phyloP scores from a whole-genome alignment of 2,797 vertebrate genomes.

The Microctenopoma lineatum region DNA sequence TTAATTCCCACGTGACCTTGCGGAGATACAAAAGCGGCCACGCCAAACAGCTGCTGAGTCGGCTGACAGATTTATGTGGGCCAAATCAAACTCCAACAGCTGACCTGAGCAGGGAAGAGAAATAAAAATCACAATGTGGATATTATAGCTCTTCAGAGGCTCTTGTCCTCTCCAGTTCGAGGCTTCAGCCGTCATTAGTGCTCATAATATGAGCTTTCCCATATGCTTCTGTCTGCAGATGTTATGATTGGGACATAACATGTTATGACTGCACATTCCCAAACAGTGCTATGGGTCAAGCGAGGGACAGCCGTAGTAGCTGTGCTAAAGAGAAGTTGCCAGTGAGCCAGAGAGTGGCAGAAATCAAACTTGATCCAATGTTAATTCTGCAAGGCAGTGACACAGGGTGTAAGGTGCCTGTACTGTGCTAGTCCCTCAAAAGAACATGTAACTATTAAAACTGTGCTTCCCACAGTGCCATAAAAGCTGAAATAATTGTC shows the following conservation, averaged over 20 bases:
- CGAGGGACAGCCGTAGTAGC: constrained; percentile 53
- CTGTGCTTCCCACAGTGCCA: neutral
- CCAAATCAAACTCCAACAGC: constrained; percentile 76
- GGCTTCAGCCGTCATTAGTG: constrained; percentile 71
- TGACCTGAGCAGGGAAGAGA: constrained; percentile 63
- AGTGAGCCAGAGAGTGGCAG: constrained; percentile 21
- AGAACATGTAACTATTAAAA: neutral
- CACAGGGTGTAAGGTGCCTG: constrained; percentile 2
- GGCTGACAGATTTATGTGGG: constrained; percentile 65
- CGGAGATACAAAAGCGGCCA: constrained; percentile 55
- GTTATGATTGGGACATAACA: constrained; percentile 78
- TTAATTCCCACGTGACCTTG: constrained; percentile 75
- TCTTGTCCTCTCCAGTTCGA: constrained; percentile 60
- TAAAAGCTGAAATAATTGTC: neutral
- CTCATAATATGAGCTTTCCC: constrained; percentile 73
- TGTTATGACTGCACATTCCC: constrained; percentile 79
- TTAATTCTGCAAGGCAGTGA: constrained; percentile 52
- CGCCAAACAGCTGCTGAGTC: constrained; percentile 65
- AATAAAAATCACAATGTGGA: constrained; percentile 76
- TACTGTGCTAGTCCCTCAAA: constrained; percentile 14
- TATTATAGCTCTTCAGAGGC: constrained; percentile 72
- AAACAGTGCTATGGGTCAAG: constrained; percentile 72
- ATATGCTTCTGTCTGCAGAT: constrained; percentile 80
- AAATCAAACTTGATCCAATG: constrained; percentile 54
- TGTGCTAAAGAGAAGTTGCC: constrained; percentile 42